Conservation (phyloP, 1,140 invertebrate species). For the Neodiprion pinetum region DNA sequence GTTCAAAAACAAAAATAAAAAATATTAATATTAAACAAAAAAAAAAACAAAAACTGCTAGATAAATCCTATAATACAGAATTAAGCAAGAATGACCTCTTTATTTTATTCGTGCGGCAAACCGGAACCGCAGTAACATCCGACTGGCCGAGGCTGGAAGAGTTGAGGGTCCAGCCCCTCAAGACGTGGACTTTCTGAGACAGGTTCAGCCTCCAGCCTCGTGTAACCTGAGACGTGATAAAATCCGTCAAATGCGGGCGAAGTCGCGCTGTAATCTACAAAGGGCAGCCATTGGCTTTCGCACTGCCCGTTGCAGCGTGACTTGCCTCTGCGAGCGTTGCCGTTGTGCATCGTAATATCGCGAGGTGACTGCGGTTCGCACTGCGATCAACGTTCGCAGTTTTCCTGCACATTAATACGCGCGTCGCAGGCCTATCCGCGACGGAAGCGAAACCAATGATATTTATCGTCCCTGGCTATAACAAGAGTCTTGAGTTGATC, state of each 20-base stretch:
- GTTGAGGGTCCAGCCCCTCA: background rate
- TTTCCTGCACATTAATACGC: background rate
- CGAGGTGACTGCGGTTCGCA: background rate
- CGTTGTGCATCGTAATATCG: background rate
- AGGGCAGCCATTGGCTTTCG: slow-evolving; percentile 2
- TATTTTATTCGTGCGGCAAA: background rate
- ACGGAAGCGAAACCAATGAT: slow-evolving; percentile 42
- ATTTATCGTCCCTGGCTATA: slow-evolving; percentile 37
- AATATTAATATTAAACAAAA: too few relatives aligned
- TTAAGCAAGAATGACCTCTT: too few relatives aligned
- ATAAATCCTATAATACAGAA: too few relatives aligned
- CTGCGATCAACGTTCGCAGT: background rate
- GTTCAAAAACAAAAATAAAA: too few relatives aligned
- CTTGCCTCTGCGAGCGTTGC: too few relatives aligned
- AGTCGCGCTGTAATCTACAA: background rate
- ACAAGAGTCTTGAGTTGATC: slow-evolving; percentile 29
- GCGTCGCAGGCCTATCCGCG: background rate
- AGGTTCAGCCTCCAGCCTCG: background rate
- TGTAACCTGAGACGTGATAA: background rate
- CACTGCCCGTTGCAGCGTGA: background rate
- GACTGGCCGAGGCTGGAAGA: background rate
- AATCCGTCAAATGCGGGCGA: background rate
- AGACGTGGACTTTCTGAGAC: background rate
- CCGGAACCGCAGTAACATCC: background rate
- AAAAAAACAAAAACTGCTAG: too few relatives aligned